Base-by-base conservation (phyloP, 1,140 invertebrate species). In the Rhopalosiphum padi region DNA sequence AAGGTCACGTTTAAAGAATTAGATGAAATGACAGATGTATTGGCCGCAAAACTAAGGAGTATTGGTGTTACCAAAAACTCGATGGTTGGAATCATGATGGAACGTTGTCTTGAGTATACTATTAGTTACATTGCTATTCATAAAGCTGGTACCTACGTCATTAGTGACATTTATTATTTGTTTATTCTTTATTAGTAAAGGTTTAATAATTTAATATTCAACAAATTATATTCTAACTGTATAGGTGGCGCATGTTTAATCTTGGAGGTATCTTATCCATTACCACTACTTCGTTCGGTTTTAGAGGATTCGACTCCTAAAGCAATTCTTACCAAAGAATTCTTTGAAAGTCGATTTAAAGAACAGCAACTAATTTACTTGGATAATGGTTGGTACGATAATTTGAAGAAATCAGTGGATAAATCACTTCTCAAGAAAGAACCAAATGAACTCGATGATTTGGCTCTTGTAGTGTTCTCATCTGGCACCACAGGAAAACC, bases 401-500 rank as follows among this genome's bases (percentile, higher is more conserved):
- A 51, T 83, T 37, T 53, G 55, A 85, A 93, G 60, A 43, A 21
- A 55, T 35, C 41, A 91, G 51, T 41, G 25, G 85, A 77, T 53
- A n/a, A 35, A n/a, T 77, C 53, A 93, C 21, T 41, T 6, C 60
- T 43, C 30, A 86, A 85, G 48, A 53, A 91, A 90, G 86, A 93
- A 94, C 51, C n/a, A 55, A 85, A 53, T 4, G 55, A 93, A 46
- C 90, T 95, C 18, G 94, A 95, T 94, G 96, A 95, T 94, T 94
- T 96, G 82, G 96, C 96, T 15, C 96, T 96, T 94, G 95, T 95
- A 41, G 96, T 96, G 0, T 96, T 96, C 94, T 96, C 95, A 1
- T 96, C 96, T 23, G 96, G 96, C 6, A 96, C 96, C 18, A 96
- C 96, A n/a, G 96, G 96, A 43, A 96, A 95, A 94, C 96, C 96